Percentiles rank a stretch among this genome's conserved stretches.
These are phyloP conservation scores for Puffinus mauretanicus DNA, from an alignment of 2,113 vertebrate genomes.

Conservation along the genomic window DNA sequence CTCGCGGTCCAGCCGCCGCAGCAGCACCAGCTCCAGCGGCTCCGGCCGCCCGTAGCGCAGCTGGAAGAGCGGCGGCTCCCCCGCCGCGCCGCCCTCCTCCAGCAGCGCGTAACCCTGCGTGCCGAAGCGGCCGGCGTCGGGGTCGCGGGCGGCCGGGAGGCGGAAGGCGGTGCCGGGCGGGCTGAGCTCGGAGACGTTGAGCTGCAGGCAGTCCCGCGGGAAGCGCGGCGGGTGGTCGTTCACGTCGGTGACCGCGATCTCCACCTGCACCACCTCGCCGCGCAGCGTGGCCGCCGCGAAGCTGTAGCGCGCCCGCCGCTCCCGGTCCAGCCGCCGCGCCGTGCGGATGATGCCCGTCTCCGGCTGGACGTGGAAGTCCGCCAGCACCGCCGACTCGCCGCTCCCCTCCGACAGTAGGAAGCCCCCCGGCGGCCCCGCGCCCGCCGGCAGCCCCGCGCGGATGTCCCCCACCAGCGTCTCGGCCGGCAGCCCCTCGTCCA, in stretches of 20 bases:
- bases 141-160: conserved; percentile 82
- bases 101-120: conserved; percentile 83
- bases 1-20: conserved; percentile 81
- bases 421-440: too few species aligned
- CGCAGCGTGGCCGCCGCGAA: conserved; percentile 18
- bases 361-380: too few species aligned
- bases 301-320: too few species aligned
- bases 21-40: conserved; percentile 80
- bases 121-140: conserved; percentile 80
- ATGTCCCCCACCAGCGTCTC: too few species aligned
- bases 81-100: background rate
- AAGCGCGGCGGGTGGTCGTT: conserved; percentile 89
- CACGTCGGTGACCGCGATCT: conserved; percentile 82
- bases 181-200: conserved; percentile 85
- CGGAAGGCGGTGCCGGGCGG: conserved; percentile 81
- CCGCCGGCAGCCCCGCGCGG: too few species aligned
- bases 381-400: too few species aligned
- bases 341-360: too few species aligned
- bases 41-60: conserved; percentile 61
- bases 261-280: conserved; percentile 86
- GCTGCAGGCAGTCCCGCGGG: conserved; percentile 60
- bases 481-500: too few species aligned
- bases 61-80: conserved; percentile 39
- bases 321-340: too few species aligned
- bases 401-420: too few species aligned